These are phyloP conservation scores for Lasioglossum albipes DNA, from an alignment of 1,140 invertebrate genomes.

Conservation along the genomic window DNA sequence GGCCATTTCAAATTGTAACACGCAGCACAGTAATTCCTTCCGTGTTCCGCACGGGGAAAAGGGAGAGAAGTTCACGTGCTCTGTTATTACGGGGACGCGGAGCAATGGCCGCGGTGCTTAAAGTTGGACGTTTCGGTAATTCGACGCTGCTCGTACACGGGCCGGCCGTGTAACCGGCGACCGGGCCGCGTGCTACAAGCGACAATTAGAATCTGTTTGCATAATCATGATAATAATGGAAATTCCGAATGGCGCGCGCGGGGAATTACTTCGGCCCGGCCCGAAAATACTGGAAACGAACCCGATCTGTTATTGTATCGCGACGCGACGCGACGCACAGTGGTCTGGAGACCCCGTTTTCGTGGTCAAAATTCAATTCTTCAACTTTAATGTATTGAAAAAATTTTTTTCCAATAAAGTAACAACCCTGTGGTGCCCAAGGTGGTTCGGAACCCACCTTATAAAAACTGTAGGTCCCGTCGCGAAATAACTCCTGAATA, in stretches of 20 bases:
- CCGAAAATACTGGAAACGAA: not conserved
- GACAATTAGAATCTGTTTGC: slow-evolving; percentile 60
- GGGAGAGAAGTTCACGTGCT: slow-evolving; percentile 1
- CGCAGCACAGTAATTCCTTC: slow-evolving; percentile 52
- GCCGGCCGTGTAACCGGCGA: slow-evolving; percentile 16
- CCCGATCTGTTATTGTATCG: not conserved
- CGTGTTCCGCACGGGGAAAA: slow-evolving; percentile 12
- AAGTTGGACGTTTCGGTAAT: slow-evolving; percentile 54
- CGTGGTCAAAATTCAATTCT: no score
- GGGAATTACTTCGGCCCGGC: slow-evolving; percentile 22
- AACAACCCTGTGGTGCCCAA: no score
- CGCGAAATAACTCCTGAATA: no score
- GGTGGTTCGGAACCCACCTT: no score
- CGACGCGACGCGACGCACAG: no score
- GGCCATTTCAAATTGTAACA: slow-evolving; percentile 51
- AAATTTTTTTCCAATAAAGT: no score
- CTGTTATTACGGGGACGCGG: slow-evolving; percentile 28
- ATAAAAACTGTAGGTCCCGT: no score
- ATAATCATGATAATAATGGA: slow-evolving; percentile 58
- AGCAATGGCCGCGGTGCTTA: slow-evolving; percentile 39
- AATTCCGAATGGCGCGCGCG: slow-evolving; percentile 17
- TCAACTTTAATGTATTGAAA: no score
- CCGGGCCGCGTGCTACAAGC: slow-evolving; percentile 25
- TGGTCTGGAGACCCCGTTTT: no score
- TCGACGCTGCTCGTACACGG: slow-evolving; percentile 35